These are phyloP conservation scores for Bathybates hornii DNA, from an alignment of 2,113 vertebrate genomes.

Conservation along the genomic window DNA sequence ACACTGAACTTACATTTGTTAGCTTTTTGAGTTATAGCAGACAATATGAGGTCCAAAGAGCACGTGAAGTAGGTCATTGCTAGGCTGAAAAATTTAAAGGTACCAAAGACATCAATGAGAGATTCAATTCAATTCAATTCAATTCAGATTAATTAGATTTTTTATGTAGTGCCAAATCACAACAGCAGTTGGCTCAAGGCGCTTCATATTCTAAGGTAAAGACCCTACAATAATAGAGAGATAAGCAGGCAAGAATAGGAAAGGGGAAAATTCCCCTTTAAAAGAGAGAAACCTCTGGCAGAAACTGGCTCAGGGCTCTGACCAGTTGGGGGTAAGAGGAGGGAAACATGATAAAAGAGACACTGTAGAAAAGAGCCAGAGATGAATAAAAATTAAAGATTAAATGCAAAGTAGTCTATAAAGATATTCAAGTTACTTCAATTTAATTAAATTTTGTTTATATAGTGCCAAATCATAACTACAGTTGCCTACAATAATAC, in stretches of 20 bases:
- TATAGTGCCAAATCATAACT: background rate
- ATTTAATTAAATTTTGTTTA: background rate
- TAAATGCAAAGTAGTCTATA: background rate
- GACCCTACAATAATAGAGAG: background rate
- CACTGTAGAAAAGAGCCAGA: background rate
- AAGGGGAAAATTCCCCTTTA: background rate
- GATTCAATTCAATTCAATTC: background rate
- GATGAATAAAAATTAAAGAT: background rate
- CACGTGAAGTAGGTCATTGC: background rate
- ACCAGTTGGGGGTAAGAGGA: background rate
- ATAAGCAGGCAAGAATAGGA: background rate
- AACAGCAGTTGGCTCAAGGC: background rate
- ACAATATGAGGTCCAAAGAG: background rate
- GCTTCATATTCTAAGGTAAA: background rate
- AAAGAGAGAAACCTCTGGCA: background rate
- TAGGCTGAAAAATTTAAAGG: background rate
- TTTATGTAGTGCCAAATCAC: background rate
- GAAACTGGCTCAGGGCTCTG: background rate
- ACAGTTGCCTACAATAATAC: background rate
- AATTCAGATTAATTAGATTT: background rate
- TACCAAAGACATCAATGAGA: background rate
- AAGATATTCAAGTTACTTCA: background rate
- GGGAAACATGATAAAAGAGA: background rate
- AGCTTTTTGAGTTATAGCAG: background rate
- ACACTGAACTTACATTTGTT: background rate